Evolutionary conservation across 1,140 invertebrate species (phyloP), one percentile per base, ranked within the genome.

Genomic region (Portunus trituberculatus): DNA sequence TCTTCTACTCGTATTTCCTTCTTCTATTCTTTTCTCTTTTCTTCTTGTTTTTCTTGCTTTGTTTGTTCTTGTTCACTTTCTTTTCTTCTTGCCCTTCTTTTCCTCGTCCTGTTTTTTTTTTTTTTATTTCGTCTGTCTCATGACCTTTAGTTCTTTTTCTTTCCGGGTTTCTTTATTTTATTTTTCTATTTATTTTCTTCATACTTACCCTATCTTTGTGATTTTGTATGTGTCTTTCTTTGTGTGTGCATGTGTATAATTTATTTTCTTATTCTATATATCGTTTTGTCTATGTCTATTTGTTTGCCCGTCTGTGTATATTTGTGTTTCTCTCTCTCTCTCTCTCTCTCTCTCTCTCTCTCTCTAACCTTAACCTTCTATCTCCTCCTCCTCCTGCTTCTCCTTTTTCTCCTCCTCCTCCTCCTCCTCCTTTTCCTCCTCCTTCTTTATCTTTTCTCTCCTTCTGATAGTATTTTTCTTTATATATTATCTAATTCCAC

Each of bases 281-380:
- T 87, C 28, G n/a, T 28, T 87, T 28, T 87, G 84, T 20, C 28
- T 87, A 4, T 87, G 84, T 87, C 28, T 87, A 39, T 87, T 28
- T 87, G 84, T 87, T 7, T 87, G 84, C 20, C 28, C 20, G 84
- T 20, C 14, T 87, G 20, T 87, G 20, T 87, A 29, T 20, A 29
- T 87, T 4, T 87, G 20, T 87, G 8, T 87, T 31, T 92, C 59
- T 76, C 28, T 83, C 29, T 39, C 48, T 76, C 91, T 67, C 25
- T 76, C 29, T 76, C 48, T 45, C 8, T 76, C 59, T 32, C 45
- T 76, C 48, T 92, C 52, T 76, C 14, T 92, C 45, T 92, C 91
- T 92, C 59, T 76, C 48, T 86, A 10, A 12, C 83, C n/a, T 25
- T 86, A 12, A 14, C 16, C 25, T 28, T 86, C 83, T 86, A 0